These are phyloP conservation scores for Amphimallon solstitiale DNA, from an alignment of 2,888 invertebrate genomes.

Conservation along the genomic window DNA sequence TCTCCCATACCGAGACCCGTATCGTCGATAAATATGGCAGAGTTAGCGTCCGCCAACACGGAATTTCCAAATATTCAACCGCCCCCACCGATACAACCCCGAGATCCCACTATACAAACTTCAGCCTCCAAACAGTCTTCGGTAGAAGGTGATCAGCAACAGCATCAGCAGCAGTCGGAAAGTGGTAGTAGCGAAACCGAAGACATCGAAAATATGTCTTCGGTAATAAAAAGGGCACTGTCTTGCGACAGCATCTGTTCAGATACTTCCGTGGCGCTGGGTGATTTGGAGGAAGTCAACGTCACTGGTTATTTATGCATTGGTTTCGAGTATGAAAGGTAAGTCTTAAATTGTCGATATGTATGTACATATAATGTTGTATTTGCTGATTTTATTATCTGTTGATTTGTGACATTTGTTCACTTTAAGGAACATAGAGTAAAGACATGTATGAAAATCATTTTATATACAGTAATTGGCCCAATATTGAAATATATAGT, in stretches of 20 bases:
- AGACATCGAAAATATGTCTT: conserved; percentile 51
- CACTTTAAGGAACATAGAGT: no score
- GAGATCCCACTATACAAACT: conserved; percentile 28
- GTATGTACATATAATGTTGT: no score
- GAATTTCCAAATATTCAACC: conserved; percentile 56
- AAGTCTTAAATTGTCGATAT: conserved; percentile 48
- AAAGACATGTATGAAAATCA: no score
- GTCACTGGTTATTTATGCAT: conserved; percentile 80
- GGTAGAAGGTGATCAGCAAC: neutral
- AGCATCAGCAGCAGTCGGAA: conserved; percentile 37
- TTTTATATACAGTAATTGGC: no score
- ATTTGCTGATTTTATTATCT: no score
- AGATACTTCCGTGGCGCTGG: conserved; percentile 78
- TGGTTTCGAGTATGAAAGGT: conserved; percentile 82
- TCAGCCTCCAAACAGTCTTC: conserved; percentile 40
- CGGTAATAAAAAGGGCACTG: conserved; percentile 71
- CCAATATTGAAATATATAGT: no score
- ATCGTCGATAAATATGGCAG: conserved; percentile 59
- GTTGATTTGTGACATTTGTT: neutral
- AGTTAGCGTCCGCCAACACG: conserved; percentile 55
- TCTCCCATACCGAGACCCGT: conserved; percentile 60
- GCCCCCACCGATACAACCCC: conserved; percentile 53
- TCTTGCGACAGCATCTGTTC: conserved; percentile 85
- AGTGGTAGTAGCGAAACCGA: conserved; percentile 32
- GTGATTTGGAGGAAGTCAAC: conserved; percentile 76